A percentile compares a stretch with the other conserved stretches of the same genome.
These are phyloP conservation scores for Corythaeola cristata DNA, from an alignment of 2,113 vertebrate genomes.

Conservation along the genomic window DNA sequence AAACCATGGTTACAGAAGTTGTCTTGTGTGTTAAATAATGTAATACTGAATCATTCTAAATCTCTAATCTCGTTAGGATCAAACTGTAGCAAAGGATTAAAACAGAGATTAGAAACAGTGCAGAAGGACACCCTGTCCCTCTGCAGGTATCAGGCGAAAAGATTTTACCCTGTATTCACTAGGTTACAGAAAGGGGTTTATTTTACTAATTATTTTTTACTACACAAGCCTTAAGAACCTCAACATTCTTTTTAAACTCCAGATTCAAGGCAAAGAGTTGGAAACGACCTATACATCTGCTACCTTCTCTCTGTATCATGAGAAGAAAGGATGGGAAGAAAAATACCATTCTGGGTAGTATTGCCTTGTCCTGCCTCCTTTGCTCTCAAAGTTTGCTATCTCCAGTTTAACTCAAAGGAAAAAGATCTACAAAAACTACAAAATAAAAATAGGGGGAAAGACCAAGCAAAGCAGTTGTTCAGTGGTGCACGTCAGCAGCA, in stretches of 20 bases:
- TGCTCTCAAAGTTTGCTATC: rapidly evolving
- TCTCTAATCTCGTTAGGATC: neutral
- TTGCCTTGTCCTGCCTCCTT: neutral
- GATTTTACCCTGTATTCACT: neutral
- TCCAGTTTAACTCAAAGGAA: too few species aligned
- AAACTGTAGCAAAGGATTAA: neutral
- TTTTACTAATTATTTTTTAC: neutral
- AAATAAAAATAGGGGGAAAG: rapidly evolving
- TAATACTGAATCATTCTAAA: neutral
- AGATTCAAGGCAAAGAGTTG: neutral
- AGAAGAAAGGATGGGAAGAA: neutral
- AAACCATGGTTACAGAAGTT: constrained; percentile 26
- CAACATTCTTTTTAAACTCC: neutral
- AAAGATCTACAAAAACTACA: neutral
- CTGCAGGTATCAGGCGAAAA: neutral
- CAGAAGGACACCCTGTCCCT: neutral
- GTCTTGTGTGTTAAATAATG: neutral
- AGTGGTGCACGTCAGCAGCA: rapidly evolving
- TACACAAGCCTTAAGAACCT: neutral
- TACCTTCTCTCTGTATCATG: rapidly evolving
- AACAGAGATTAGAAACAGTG: neutral
- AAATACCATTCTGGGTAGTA: too few species aligned
- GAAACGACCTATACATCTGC: rapidly evolving
- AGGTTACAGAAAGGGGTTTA: neutral
- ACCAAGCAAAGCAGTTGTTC: rapidly evolving